phyloP scores from a whole-genome alignment of 23 tunicate genomes.

The Diplosoma virens region DNA sequence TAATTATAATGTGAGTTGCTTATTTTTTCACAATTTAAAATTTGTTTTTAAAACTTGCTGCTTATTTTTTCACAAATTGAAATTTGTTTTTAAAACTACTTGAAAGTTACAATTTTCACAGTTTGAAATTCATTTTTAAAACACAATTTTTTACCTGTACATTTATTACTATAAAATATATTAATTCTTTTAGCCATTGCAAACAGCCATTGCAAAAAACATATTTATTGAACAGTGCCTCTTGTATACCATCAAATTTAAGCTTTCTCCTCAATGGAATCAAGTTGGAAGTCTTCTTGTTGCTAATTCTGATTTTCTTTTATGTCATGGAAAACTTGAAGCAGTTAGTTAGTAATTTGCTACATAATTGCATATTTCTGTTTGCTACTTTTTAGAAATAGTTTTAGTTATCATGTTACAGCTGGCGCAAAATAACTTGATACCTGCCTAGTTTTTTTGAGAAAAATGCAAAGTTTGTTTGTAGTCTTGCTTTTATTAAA shows the following conservation, averaged over 20 bases:
- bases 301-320: conserved; percentile 45
- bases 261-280: conserved; percentile 43
- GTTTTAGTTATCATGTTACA: too few relatives aligned
- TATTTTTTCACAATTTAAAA: neutral
- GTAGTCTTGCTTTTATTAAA: too few relatives aligned
- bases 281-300: conserved; percentile 41
- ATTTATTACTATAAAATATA: neutral
- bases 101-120: neutral
- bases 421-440: too few relatives aligned
- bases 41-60: neutral
- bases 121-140: neutral
- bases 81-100: neutral
- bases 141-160: neutral
- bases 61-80: neutral
- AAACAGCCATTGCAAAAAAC: conserved; percentile 5
- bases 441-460: too few relatives aligned
- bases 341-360: conserved; percentile 67
- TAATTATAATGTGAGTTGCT: too few relatives aligned
- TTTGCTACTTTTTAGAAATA: neutral
- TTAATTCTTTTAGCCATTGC: neutral
- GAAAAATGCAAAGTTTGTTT: too few relatives aligned
- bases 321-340: conserved; percentile 45
- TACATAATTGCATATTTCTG: too few relatives aligned
- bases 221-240: conserved; percentile 45
- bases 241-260: conserved; percentile 45